These are phyloP conservation scores for Cariama cristata DNA, from an alignment of 2,113 vertebrate species.

Conservation along the genomic window DNA sequence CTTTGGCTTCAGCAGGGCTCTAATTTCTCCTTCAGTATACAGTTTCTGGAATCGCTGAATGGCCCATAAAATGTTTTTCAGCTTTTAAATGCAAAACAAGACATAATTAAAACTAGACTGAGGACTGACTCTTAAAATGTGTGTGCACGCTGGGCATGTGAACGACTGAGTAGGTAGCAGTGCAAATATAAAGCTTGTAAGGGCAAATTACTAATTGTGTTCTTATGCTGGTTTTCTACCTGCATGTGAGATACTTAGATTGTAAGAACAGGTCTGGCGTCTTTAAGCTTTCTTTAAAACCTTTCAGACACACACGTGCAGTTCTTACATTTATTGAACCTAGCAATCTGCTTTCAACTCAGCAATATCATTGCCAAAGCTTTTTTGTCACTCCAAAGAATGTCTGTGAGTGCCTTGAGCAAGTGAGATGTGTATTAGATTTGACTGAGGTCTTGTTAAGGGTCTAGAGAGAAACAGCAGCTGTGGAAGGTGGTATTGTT, in stretches of 20 bases:
- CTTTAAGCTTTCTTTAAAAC: not conserved
- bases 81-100: not conserved
- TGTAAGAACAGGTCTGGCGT: not conserved
- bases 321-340: not conserved
- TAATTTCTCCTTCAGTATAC: not conserved
- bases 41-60: not conserved
- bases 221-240: not conserved
- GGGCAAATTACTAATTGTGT: not conserved
- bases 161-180: not conserved
- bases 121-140: not conserved
- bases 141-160: not conserved
- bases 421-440: not conserved
- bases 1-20: not conserved
- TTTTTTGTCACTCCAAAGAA: not conserved
- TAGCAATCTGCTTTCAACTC: not conserved
- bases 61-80: not conserved
- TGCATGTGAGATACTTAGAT: not conserved
- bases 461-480: not conserved
- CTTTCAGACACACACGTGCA: not conserved
- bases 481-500: not conserved
- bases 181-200: not conserved
- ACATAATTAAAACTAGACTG: not conserved
- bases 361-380: not conserved
- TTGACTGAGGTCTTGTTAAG: not conserved
- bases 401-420: not conserved